Evolutionary conservation across 2,113 vertebrate genomes (phyloP).

Genomic region (Sebastes schlegelii): DNA sequence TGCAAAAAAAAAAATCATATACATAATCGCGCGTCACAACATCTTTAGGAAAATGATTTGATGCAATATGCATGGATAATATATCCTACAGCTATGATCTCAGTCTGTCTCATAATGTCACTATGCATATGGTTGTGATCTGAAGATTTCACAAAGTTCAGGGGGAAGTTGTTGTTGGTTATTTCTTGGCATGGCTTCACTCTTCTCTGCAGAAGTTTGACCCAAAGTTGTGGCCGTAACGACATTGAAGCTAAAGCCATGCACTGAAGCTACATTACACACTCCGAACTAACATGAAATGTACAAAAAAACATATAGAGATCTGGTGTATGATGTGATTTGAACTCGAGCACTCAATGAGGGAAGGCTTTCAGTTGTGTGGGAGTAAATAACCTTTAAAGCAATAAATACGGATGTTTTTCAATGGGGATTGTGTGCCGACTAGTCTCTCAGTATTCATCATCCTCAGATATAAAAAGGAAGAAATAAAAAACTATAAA

Average conservation of each 20-base stretch:
- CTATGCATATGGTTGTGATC: slow-evolving; percentile 48
- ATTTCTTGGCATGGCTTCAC: too few species aligned
- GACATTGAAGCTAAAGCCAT: background rate
- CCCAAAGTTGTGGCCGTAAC: background rate
- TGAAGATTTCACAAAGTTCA: slow-evolving; percentile 44
- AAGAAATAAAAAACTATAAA: background rate
- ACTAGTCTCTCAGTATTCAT: background rate
- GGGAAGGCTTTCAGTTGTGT: slow-evolving; percentile 12
- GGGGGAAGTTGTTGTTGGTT: slow-evolving; percentile 33
- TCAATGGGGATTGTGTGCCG: background rate
- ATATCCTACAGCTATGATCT: slow-evolving; percentile 25
- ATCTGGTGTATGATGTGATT: too few species aligned
- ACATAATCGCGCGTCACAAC: slow-evolving; percentile 8
- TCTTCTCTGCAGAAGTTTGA: background rate
- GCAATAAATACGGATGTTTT: slow-evolving; percentile 16
- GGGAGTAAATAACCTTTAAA: slow-evolving; percentile 36
- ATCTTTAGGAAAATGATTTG: slow-evolving; percentile 42
- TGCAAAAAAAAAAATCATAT: background rate
- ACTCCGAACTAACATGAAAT: too few species aligned
- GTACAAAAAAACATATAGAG: too few species aligned
- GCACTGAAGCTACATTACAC: background rate
- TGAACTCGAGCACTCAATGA: background rate
- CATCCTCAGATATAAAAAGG: slow-evolving; percentile 7
- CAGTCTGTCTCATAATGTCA: slow-evolving; percentile 12
- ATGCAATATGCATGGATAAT: slow-evolving; percentile 42